These are phyloP conservation scores for Drosophila tropicalis DNA, from an alignment of 1,140 invertebrate species.

Conservation along the genomic window DNA sequence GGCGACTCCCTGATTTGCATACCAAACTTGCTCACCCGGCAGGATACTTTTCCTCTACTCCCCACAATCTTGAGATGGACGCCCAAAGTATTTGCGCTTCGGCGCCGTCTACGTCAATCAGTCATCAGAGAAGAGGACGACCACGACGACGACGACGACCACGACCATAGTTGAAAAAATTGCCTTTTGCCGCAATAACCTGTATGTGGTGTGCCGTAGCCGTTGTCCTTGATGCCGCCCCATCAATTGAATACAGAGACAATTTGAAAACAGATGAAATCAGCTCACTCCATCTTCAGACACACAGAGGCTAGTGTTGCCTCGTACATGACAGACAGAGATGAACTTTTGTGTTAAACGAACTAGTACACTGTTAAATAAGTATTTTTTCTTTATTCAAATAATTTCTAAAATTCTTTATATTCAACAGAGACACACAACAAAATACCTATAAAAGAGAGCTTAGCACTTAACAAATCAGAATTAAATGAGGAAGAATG, in stretches of 20 bases:
- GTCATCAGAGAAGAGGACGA: conserved; percentile 41
- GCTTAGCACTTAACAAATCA: too few species aligned
- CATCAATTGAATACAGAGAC: conserved; percentile 54
- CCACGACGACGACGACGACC: conserved; percentile 3
- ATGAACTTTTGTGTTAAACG: neutral
- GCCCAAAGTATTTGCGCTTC: conserved; percentile 53
- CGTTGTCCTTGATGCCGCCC: conserved; percentile 14
- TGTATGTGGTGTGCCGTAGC: conserved; percentile 6
- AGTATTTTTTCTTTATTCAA: too few species aligned
- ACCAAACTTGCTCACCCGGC: conserved; percentile 41
- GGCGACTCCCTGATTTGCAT: conserved; percentile 65
- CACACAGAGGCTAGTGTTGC: neutral
- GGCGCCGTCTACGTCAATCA: conserved; percentile 69
- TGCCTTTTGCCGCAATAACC: conserved; percentile 72
- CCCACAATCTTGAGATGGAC: conserved; percentile 67
- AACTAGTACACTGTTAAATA: too few species aligned
- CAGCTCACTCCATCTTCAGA: neutral
- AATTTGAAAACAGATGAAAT: conserved; percentile 56
- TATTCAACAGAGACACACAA: too few species aligned
- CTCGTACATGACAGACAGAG: neutral
- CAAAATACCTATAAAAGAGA: too few species aligned
- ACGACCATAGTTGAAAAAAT: conserved; percentile 51
- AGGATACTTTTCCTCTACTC: neutral
- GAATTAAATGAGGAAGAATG: too few species aligned
- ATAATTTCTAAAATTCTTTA: too few species aligned